These are phyloP conservation scores for Neofelis nebulosa DNA, from an alignment of 2,113 vertebrate species.

Conservation along the genomic window DNA sequence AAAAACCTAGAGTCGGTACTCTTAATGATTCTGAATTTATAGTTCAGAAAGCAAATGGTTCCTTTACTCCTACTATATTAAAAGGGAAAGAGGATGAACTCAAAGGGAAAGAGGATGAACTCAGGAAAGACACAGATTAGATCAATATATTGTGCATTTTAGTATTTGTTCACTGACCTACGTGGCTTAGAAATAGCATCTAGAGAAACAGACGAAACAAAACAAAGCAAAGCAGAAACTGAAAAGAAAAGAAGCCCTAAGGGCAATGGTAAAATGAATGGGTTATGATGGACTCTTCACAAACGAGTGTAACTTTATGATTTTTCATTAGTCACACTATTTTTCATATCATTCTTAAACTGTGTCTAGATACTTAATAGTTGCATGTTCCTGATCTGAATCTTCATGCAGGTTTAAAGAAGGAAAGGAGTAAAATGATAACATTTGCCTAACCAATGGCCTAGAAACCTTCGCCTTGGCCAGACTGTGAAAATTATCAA, in stretches of 20 bases:
- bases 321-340: not conserved
- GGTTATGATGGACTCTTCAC: not conserved
- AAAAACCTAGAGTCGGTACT: not conserved
- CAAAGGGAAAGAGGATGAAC: not conserved
- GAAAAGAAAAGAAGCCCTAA: not conserved
- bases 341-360: not conserved
- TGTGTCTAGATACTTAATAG: not conserved
- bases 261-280: not conserved
- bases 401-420: constrained; percentile 62
- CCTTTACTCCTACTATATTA: not conserved
- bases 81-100: not conserved
- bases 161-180: not conserved
- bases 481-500: constrained; percentile 70
- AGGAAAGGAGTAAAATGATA: constrained; percentile 64
- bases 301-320: not conserved
- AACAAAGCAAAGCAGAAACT: not conserved
- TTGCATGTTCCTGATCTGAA: not conserved
- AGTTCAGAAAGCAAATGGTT: not conserved
- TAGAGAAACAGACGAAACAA: not conserved
- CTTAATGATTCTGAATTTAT: not conserved
- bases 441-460: constrained; percentile 75
- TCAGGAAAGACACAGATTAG: not conserved
- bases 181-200: not conserved
- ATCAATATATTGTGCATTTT: not conserved
- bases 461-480: constrained; percentile 66